Evolutionary conservation across 2,888 invertebrate genomes (phyloP).

Genomic region (Chrysopilus asiliformis): DNA sequence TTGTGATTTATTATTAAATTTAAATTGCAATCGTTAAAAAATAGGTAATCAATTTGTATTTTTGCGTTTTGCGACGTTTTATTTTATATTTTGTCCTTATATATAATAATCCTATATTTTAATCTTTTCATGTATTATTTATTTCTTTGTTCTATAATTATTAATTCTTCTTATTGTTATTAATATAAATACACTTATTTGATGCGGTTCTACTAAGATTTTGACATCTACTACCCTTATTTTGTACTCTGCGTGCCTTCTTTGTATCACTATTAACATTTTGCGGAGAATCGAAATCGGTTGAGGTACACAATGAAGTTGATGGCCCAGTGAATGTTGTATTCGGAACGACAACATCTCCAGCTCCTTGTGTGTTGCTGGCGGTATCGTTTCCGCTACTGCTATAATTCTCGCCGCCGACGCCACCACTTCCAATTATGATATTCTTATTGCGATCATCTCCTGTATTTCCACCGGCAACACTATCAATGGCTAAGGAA

Average conservation of each 20-base stretch:
- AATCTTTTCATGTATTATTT: too few relatives aligned
- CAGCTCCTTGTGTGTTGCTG: too few relatives aligned
- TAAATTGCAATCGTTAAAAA: too few relatives aligned
- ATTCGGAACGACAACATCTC: not conserved
- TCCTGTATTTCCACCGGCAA: too few relatives aligned
- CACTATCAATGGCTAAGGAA: too few relatives aligned
- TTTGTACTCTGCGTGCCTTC: constrained; percentile 38
- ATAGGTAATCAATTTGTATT: too few relatives aligned
- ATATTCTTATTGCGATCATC: not conserved
- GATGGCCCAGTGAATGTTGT: constrained; percentile 8
- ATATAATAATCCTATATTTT: too few relatives aligned
- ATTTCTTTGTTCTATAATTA: too few relatives aligned
- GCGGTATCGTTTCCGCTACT: not conserved
- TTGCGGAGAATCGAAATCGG: constrained; percentile 10
- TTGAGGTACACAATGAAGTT: constrained; percentile 8
- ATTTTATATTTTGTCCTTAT: too few relatives aligned
- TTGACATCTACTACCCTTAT: constrained; percentile 31
- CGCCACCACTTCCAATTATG: not conserved
- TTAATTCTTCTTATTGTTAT: too few relatives aligned
- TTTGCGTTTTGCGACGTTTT: too few relatives aligned
- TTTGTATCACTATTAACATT: constrained; percentile 29
- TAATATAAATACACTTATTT: constrained; percentile 12
- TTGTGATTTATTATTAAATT: too few relatives aligned
- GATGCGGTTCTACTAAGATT: constrained; percentile 34
- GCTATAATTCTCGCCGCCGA: not conserved